Conservation (phyloP, 2,888 invertebrate species). For the Drepanosiphum platanoidis region DNA sequence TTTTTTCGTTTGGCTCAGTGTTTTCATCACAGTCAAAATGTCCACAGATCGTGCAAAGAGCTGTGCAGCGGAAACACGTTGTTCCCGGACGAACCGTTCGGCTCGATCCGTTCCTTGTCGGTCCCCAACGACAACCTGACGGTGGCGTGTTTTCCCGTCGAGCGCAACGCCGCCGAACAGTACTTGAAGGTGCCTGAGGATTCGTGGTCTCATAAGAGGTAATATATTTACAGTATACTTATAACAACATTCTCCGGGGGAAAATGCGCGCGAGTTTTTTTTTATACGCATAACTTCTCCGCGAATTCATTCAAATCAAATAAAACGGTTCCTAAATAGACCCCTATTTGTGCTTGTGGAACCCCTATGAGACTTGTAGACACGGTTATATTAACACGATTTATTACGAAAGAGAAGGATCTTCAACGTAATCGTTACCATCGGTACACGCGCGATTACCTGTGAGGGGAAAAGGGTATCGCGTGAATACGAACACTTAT, state of each 20-base stretch:
- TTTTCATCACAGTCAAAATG: background rate
- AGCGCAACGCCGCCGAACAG: background rate
- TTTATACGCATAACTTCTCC: no score
- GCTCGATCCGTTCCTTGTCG: conserved; percentile 61
- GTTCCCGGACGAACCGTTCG: conserved; percentile 57
- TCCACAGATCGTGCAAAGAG: conserved; percentile 17
- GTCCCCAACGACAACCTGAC: conserved; percentile 57
- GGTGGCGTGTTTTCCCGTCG: conserved; percentile 60
- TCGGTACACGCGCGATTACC: background rate
- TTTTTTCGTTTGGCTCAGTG: background rate
- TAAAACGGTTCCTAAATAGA: no score
- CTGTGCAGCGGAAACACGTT: conserved; percentile 50
- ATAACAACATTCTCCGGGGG: no score
- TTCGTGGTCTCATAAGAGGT: conserved; percentile 55
- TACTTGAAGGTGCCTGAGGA: conserved; percentile 41
- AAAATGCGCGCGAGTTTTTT: no score
- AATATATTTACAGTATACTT: no score
- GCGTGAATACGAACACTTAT: background rate
- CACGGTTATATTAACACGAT: no score
- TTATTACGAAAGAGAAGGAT: no score
- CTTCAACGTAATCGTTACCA: background rate
- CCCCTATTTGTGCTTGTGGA: no score
- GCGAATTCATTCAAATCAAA: no score
- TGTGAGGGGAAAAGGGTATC: background rate
- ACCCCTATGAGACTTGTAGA: no score